These are phyloP conservation scores for Mamestra brassicae DNA, from an alignment of 2,888 invertebrate species.

Conservation along the genomic window DNA sequence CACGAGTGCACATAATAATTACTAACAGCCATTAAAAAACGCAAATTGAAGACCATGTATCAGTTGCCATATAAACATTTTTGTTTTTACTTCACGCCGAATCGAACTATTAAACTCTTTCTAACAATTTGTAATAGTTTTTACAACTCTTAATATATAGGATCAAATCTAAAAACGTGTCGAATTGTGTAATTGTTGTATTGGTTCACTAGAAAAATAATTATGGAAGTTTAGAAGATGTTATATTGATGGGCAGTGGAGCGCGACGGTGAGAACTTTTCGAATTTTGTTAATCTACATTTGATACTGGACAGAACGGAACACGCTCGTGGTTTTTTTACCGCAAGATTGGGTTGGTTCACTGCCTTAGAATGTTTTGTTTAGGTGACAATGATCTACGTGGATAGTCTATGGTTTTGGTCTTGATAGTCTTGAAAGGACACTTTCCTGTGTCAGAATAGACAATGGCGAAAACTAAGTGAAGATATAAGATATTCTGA, in stretches of 20 bases:
- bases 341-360: slow-evolving; percentile 75
- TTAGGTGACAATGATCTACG: slow-evolving; percentile 51
- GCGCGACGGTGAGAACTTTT: slow-evolving; percentile 89
- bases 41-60: slow-evolving; percentile 55
- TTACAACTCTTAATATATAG: slow-evolving; percentile 79
- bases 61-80: slow-evolving; percentile 53
- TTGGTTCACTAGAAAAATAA: slow-evolving; percentile 89
- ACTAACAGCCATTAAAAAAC: slow-evolving; percentile 53
- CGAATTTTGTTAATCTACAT: slow-evolving; percentile 85
- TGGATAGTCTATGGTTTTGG: slow-evolving; percentile 25
- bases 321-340: slow-evolving; percentile 77
- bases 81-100: slow-evolving; percentile 64
- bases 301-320: slow-evolving; percentile 78
- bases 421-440: slow-evolving; percentile 3
- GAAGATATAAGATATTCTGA: slow-evolving; percentile 14
- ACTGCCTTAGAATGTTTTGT: slow-evolving; percentile 64
- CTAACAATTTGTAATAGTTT: slow-evolving; percentile 80
- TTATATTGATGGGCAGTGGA: slow-evolving; percentile 84
- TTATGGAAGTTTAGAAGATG: slow-evolving; percentile 83
- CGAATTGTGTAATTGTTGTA: slow-evolving; percentile 88
- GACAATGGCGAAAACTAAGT: not conserved
- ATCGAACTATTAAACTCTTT: slow-evolving; percentile 69
- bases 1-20: slow-evolving; percentile 53
- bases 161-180: slow-evolving; percentile 82
- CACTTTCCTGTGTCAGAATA: not conserved